Evolutionary conservation across 2,888 invertebrate genomes (phyloP).

Genomic region (Caradrina clavipalpis): DNA sequence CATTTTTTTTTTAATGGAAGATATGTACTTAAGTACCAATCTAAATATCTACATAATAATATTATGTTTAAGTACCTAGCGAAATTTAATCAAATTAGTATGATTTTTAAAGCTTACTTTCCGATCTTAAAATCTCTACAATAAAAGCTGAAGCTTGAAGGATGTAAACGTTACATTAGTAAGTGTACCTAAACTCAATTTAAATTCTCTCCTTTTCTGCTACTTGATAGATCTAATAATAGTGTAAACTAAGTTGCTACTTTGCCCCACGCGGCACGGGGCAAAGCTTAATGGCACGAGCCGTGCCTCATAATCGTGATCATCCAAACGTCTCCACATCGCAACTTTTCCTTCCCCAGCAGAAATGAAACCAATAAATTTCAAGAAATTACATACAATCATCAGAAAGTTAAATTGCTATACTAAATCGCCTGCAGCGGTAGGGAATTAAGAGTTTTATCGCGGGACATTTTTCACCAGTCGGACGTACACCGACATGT

Average conservation of each 20-base stretch:
- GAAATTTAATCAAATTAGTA: too few species aligned
- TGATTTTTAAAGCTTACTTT: too few species aligned
- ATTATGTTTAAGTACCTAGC: too few species aligned
- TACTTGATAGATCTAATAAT: neutral
- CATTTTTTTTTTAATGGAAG: too few species aligned
- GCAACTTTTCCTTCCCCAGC: constrained; percentile 26
- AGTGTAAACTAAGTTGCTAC: neutral
- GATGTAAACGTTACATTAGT: too few species aligned
- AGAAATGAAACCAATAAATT: constrained; percentile 59
- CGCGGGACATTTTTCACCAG: constrained; percentile 71
- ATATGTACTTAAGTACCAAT: too few species aligned
- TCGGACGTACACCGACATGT: constrained; percentile 56
- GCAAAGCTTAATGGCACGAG: constrained; percentile 7
- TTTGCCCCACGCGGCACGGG: constrained; percentile 10
- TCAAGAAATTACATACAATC: constrained; percentile 62
- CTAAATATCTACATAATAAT: too few species aligned
- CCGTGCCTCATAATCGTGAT: constrained; percentile 8
- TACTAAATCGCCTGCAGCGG: constrained; percentile 67
- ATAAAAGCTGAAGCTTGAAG: too few species aligned
- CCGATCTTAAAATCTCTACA: too few species aligned
- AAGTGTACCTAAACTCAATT: too few species aligned
- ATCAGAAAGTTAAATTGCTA: constrained; percentile 68
- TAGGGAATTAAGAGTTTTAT: constrained; percentile 69
- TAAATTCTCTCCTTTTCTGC: too few species aligned
- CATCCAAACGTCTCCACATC: constrained; percentile 18